Evolutionary conservation across 2,113 vertebrate species (phyloP), one percentile per base, ranked within the genome.

Genomic region (Acrocephalus kingi): DNA sequence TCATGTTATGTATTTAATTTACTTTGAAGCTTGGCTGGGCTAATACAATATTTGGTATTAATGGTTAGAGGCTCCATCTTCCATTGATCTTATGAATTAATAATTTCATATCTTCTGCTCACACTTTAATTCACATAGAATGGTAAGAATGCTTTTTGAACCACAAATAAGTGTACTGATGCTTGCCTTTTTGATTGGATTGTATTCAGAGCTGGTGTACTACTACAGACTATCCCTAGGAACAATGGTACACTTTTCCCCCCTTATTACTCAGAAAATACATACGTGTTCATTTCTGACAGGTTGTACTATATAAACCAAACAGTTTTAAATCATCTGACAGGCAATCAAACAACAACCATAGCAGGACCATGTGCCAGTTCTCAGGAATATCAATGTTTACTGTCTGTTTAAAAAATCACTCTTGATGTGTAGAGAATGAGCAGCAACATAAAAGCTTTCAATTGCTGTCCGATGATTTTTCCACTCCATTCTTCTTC

Each of bases 21-120:
- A 84, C 39, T 83, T 93, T 79, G 82, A 93, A 95, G 46, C 13
- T 76, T 90, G 46, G 37, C 25, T 63, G 64, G 9, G 16, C 33
- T 92, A 69, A 66, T 69, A 74, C 63, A 58, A 41, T 49, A 46
- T 75, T 91, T 88, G 71, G 56, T 89, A 72, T 94, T 97, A 94
- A 80, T 54, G 55, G 45, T 90, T 94, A 88, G 28, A 89, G 61
- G 46, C 63, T 72, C 43, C 30, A 52, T 64, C 52, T 94, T 63
- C 68, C 49, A 56, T 33, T 82, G 35, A 78, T 90, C 19, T 45
- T 67, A 94, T 85, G 52, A 89, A 85, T 95, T 84, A 91, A 96
- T 95, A 82, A 90, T 67, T 86, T 49, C 55, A 93, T 91, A 59
- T 64, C 24, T 85, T 90, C 78, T 87, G 24, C 22, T 75, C 37